Evolutionary conservation across 2,888 invertebrate genomes (phyloP), one percentile per base, ranked within the genome.

Genomic region (Chymomyza procnemis): DNA sequence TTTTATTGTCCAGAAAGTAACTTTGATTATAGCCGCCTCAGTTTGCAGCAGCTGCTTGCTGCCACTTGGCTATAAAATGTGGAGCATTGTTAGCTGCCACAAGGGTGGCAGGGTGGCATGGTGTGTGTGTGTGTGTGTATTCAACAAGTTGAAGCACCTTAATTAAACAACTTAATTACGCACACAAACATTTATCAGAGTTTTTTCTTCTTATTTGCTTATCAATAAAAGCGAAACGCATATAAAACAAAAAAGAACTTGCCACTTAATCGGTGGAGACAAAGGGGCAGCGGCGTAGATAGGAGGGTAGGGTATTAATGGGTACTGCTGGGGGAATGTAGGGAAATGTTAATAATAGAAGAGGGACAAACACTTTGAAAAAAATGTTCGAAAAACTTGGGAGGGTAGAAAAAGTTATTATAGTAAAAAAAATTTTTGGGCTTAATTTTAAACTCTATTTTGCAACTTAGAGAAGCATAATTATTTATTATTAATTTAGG

Each of bases 201-300:
- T 50, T 54, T 65, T 69, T 50, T 54, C 61, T 69, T 65, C 50
- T 69, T 56, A 19, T 48, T 19, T 60, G 63, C 69, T 72, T 72
- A 72, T 72, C 72, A 72, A 67, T 69, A 55, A 66, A 61, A 58
- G 26, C 50, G 41, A 41, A 41, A 12, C 22, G 26, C 30, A 60
- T 4, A 41, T 3, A 5, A 9, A 41, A 41, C n/a, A 26, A 41
- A 30, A 41, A 41, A 52, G 19, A 52, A 54, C 19, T 16, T 54
- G 61, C 61, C 34, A 46, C 61, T 62, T 63, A 69, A 71, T 69
- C 69, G 62, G n/a, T n/a, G n/a, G n/a, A n/a, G 55, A 14, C 22
- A 47, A 14, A 21, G 46, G 12, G 30, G 5, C 46, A 52, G 16
- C 12, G 46, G 2, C 9, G 9, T 4, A 6, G 26, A 8, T 26